phyloP scores from a whole-genome alignment of 2,797 vertebrate species.

The Nannoperca australis region DNA sequence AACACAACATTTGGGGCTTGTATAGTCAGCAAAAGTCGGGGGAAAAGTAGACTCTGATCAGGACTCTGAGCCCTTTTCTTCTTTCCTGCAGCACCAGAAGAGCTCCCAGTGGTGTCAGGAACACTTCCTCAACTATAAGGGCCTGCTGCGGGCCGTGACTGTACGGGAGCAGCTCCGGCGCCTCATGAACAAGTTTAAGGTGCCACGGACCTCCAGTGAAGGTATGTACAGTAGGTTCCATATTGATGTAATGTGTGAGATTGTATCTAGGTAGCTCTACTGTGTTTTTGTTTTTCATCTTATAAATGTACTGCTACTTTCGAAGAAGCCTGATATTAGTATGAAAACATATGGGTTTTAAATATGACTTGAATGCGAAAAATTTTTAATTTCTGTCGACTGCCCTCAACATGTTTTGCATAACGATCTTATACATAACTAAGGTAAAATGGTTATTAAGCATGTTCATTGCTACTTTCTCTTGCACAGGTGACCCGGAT shows the following conservation, averaged over 20 bases:
- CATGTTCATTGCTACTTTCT: constrained; percentile 9
- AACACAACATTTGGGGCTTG: constrained; percentile 14
- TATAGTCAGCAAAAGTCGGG: constrained; percentile 6
- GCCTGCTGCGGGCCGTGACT: constrained; percentile 91
- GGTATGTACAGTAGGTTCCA: constrained; percentile 77
- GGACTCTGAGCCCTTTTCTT: neutral
- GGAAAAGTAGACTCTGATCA: constrained; percentile 15
- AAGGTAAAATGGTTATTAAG: neutral
- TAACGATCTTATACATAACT: neutral
- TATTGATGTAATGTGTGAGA: neutral
- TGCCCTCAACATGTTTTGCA: neutral
- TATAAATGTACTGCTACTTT: neutral
- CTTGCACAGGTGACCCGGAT: constrained; percentile 92
- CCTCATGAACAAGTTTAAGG: constrained; percentile 97
- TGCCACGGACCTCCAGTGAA: constrained; percentile 95
- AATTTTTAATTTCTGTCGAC: neutral
- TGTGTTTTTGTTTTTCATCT: neutral
- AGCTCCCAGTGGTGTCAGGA: constrained; percentile 99
- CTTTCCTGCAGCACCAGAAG: constrained; percentile 91
- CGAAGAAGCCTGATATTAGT: neutral
- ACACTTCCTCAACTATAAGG: constrained; percentile 98
- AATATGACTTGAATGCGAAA: neutral
- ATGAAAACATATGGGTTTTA: neutral
- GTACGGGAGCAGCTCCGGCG: constrained; percentile 97
- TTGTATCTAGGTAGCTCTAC: neutral